A percentile compares a stretch with the other conserved stretches of the same genome.
Evolutionary conservation across 1,140 invertebrate species (phyloP).

Genomic region (Drosophila sp.): DNA sequence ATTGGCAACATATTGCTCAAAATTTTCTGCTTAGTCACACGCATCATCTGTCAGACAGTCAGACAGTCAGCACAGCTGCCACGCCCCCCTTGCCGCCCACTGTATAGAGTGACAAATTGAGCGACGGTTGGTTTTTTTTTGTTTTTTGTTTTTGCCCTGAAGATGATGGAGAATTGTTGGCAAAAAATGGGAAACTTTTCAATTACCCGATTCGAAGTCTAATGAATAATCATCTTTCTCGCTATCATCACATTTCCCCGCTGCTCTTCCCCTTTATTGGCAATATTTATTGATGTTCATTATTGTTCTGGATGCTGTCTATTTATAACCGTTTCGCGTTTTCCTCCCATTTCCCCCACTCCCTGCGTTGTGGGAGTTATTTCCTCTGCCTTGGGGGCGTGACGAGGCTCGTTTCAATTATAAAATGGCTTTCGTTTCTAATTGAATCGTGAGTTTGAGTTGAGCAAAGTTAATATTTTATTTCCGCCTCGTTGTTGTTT

Average conservation of each 20-base stretch:
- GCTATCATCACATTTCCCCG: slow-evolving; percentile 20
- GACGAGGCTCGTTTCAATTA: slow-evolving; percentile 69
- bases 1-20: slow-evolving; percentile 23
- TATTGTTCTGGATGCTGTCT: slow-evolving; percentile 43
- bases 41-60: slow-evolving; percentile 67
- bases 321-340: slow-evolving; percentile 23
- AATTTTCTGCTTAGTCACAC: slow-evolving; percentile 74
- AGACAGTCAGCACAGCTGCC: slow-evolving; percentile 26
- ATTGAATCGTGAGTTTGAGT: slow-evolving; percentile 72
- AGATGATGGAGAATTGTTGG: background rate
- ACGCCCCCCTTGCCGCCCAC: slow-evolving; percentile 12
- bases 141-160: slow-evolving; percentile 37
- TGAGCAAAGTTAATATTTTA: slow-evolving; percentile 78
- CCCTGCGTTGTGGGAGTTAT: background rate
- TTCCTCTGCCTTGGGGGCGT: slow-evolving; percentile 33
- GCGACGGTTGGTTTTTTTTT: no score
- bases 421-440: slow-evolving; percentile 82
- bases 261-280: background rate
- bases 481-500: slow-evolving; percentile 65
- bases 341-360: background rate
- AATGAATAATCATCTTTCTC: slow-evolving; percentile 67
- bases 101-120: slow-evolving; percentile 65
- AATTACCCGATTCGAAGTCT: slow-evolving; percentile 54
- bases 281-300: slow-evolving; percentile 71
- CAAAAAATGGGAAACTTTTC: slow-evolving; percentile 50